Evolutionary conservation across 2,888 invertebrate species (phyloP).

Genomic region (Drosophila nigritarsus): DNA sequence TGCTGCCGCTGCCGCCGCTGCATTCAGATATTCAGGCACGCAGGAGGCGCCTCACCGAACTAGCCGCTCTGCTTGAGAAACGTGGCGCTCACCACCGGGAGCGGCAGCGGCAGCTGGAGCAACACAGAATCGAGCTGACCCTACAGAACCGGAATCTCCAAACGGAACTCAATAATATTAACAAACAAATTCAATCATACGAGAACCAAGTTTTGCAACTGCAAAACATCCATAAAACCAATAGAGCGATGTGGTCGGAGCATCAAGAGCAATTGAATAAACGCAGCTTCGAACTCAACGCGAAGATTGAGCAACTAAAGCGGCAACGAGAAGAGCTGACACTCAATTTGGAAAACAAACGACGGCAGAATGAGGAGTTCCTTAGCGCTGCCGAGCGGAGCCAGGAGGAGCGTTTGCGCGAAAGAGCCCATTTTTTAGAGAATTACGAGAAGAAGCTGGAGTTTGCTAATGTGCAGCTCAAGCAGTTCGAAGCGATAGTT

Average conservation of each 20-base stretch:
- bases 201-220: conserved; percentile 40
- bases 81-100: conserved; percentile 29
- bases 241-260: conserved; percentile 20
- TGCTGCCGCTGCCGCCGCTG: conserved; percentile 51
- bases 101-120: conserved; percentile 34
- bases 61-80: conserved; percentile 32
- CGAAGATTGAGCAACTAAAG: conserved; percentile 27
- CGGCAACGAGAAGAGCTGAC: conserved; percentile 11
- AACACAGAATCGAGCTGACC: conserved; percentile 26
- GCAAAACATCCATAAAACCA: conserved; percentile 22
- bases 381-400: conserved; percentile 56
- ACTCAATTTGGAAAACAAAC: conserved; percentile 14
- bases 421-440: conserved; percentile 9
- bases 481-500: conserved; percentile 8
- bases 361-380: conserved; percentile 44
- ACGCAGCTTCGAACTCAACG: conserved; percentile 15
- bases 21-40: conserved; percentile 34
- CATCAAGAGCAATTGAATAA: conserved; percentile 40
- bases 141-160: conserved; percentile 20
- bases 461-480: conserved; percentile 29
- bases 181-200: conserved; percentile 23
- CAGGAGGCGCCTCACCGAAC: conserved; percentile 19
- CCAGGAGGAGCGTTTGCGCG: conserved; percentile 35
- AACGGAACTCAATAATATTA: conserved; percentile 14
- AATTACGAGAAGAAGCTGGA: conserved; percentile 18